Evolutionary conservation across 2,797 vertebrate genomes (phyloP).

Genomic region (Sebastolobus alascanus): DNA sequence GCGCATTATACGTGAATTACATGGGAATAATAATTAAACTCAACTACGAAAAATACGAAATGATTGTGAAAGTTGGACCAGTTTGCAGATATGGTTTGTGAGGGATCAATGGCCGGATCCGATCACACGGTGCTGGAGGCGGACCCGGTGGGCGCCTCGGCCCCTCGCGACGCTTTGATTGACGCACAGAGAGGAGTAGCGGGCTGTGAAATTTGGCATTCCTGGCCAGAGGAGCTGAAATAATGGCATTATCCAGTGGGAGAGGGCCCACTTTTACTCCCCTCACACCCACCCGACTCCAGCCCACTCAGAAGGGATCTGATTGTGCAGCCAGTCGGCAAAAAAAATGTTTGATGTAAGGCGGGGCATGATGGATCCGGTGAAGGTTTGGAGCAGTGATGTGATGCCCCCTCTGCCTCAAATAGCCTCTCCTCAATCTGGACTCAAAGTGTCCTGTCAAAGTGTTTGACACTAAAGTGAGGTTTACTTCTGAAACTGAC

Average conservation of each 20-base stretch:
- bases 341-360: conserved; percentile 91
- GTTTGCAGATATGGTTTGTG: conserved; percentile 19
- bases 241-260: conserved; percentile 96
- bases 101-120: conserved; percentile 62
- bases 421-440: conserved; percentile 34
- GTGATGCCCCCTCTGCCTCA: conserved; percentile 67
- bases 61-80: neutral
- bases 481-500: neutral
- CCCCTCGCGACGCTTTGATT: conserved; percentile 81
- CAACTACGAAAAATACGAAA: neutral
- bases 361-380: conserved; percentile 88
- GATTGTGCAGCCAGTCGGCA: conserved; percentile 94
- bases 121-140: conserved; percentile 64
- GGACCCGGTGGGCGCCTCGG: conserved; percentile 66
- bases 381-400: conserved; percentile 81
- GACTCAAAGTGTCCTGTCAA: conserved; percentile 42
- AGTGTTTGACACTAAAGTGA: neutral
- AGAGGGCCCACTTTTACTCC: conserved; percentile 89
- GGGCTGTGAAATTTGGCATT: conserved; percentile 97
- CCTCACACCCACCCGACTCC: conserved; percentile 74
- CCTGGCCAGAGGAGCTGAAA: conserved; percentile 97
- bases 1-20: neutral
- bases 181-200: conserved; percentile 88
- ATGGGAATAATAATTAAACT: no score
- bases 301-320: conserved; percentile 87